These are phyloP conservation scores for Drosophila ironensis DNA, from an alignment of 1,140 invertebrate genomes.

Conservation along the genomic window DNA sequence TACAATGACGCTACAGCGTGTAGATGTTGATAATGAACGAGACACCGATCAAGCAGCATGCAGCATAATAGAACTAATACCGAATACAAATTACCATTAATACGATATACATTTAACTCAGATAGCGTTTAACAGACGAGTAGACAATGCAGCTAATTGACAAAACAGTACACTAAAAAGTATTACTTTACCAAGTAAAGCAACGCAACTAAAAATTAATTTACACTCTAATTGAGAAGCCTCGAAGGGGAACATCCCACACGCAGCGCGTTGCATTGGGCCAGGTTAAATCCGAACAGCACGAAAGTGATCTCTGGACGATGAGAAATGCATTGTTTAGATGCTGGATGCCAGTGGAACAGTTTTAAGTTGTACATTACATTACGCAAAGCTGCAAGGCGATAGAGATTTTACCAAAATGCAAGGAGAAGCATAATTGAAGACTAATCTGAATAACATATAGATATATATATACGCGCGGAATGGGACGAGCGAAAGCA, in stretches of 20 bases:
- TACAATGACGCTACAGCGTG: constrained; percentile 68
- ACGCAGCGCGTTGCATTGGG: not conserved
- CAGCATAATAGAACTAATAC: constrained; percentile 73
- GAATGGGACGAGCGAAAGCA: not conserved
- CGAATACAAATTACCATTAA: constrained; percentile 26
- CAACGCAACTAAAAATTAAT: constrained; percentile 46
- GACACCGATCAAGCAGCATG: constrained; percentile 70
- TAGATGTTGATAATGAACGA: constrained; percentile 63
- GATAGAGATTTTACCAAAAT: constrained; percentile 61
- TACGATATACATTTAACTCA: constrained; percentile 24
- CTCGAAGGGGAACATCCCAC: not conserved
- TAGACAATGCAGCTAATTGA: constrained; percentile 48
- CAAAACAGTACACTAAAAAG: constrained; percentile 52
- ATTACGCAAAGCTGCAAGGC: constrained; percentile 49
- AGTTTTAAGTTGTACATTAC: constrained; percentile 60
- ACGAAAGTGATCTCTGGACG: not conserved
- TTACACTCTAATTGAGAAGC: constrained; percentile 50
- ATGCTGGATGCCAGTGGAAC: constrained; percentile 33
- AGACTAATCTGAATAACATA: constrained; percentile 58
- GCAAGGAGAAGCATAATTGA: constrained; percentile 63
- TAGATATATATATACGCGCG: constrained; percentile 11
- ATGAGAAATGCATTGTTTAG: constrained; percentile 18
- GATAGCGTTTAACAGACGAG: constrained; percentile 7
- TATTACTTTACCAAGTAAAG: constrained; percentile 76
- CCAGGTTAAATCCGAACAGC: constrained; percentile 1